phyloP scores from a whole-genome alignment of 2,113 vertebrate species.

The Dolichotis patagonum region DNA sequence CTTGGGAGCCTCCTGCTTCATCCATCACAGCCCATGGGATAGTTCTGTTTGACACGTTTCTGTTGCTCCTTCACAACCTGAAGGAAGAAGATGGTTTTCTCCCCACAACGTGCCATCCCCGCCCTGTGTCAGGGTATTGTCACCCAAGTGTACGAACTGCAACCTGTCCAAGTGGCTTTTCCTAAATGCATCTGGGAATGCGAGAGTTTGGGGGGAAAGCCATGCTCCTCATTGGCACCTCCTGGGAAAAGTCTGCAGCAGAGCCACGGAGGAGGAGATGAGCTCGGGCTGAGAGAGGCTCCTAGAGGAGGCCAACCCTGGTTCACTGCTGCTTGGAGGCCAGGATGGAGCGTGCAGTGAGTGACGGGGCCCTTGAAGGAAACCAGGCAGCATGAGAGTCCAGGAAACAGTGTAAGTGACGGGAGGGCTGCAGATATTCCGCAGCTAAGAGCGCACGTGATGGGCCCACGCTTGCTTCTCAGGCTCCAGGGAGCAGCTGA shows the following conservation, averaged over 20 bases:
- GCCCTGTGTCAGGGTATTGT: background rate
- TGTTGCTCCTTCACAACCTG: background rate
- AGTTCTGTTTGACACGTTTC: background rate
- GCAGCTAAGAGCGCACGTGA: background rate
- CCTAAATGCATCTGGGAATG: background rate
- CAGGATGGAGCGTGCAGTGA: background rate
- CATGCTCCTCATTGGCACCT: background rate
- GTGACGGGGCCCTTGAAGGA: background rate
- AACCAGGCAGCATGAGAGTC: background rate
- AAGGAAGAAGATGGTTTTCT: background rate
- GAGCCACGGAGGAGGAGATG: accelerated
- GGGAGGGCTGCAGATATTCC: background rate
- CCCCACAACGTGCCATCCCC: accelerated
- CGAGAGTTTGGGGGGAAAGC: background rate
- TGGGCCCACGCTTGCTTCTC: background rate
- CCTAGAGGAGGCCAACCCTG: background rate
- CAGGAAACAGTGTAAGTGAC: background rate
- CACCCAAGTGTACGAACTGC: background rate
- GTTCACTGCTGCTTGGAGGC: background rate
- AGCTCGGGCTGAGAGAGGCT: background rate
- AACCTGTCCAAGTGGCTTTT: background rate
- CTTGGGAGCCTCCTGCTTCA: background rate
- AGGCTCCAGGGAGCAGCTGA: slow-evolving; percentile 38
- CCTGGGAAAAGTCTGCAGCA: background rate
- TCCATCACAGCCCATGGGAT: background rate